phyloP scores from a whole-genome alignment of 2,113 vertebrate species.

The Oxyruncus cristatus region DNA sequence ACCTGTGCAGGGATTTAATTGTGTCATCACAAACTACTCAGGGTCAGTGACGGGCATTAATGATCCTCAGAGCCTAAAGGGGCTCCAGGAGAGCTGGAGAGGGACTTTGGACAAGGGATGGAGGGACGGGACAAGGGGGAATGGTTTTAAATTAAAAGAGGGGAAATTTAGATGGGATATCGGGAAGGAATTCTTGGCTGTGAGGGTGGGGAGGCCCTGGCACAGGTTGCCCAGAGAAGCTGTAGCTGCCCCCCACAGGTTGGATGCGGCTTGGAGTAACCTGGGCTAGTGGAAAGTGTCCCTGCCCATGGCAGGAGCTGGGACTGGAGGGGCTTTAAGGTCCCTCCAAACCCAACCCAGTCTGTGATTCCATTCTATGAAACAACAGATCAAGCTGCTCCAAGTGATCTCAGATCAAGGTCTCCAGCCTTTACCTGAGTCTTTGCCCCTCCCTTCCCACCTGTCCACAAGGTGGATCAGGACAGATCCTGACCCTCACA shows the following conservation, averaged over 20 bases:
- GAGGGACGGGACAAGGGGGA: background rate
- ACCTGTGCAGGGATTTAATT: rapidly evolving
- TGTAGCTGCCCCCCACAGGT: background rate
- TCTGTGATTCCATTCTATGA: background rate
- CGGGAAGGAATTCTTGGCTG: background rate
- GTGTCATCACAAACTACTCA: background rate
- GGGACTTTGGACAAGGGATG: background rate
- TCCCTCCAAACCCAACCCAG: background rate
- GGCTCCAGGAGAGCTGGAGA: background rate
- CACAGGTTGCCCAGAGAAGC: background rate
- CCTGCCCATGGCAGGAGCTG: background rate
- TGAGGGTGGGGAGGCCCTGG: background rate
- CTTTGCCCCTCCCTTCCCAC: background rate
- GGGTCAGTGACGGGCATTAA: background rate
- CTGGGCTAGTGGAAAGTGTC: background rate
- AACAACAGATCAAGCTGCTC: background rate
- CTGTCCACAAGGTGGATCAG: background rate
- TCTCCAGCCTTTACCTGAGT: background rate
- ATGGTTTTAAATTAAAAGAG: too few species aligned
- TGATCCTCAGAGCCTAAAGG: background rate
- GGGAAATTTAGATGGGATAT: background rate
- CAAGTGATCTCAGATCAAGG: rapidly evolving
- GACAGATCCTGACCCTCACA: background rate
- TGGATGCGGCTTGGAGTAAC: background rate
- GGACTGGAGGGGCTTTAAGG: background rate